Base-by-base conservation (phyloP, 2,888 invertebrate species). In the Cephus rjabovi region DNA sequence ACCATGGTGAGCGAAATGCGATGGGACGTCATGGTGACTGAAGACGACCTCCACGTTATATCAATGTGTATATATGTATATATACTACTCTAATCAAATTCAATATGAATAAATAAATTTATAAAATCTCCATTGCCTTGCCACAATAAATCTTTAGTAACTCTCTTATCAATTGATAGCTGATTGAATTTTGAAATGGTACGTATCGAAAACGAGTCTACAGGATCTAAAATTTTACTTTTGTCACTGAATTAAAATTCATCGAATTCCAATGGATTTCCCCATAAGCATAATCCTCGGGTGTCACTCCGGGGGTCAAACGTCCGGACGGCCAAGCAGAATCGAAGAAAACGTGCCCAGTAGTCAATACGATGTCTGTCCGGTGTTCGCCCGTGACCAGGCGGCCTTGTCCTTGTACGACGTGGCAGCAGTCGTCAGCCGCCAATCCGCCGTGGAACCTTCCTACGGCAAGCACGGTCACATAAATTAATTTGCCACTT, bases 391-490 rank as follows among this genome's bases (percentile, higher is more conserved):
- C 89, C 89, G 87, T 90, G 89, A 90, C 89, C 90, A 90, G 84
- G 86, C 86, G 88, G 86, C 90, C 90, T 90, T 91, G 90, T 90
- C 90, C 90, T 90, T 90, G 88, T 82, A 85, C 87, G 86, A 86
- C 85, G 85, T 86, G 85, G 84, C 78, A 75, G 73, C 56, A 71
- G 82, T 80, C 83, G 83, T 85, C 85, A 82, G 40, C 56, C 56
- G 71, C 34, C 71, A 31, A 34, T 34, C 71, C 77, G 78, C 73
- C 79, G 82, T 83, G 84, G 82, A 87, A 87, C 83, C 84, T 87
- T 87, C 85, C 85, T 82, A 85, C 77, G 79, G 79, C 71, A 56
- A 56, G 56, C 56, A 23, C 56, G 56, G 56, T 56, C 56, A 56
- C 56, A 56, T 56, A 56, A 56, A 56, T 56, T 56, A 56, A 56